These are phyloP conservation scores for Morone chrysops DNA, from an alignment of 2,113 vertebrate species.

Conservation along the genomic window DNA sequence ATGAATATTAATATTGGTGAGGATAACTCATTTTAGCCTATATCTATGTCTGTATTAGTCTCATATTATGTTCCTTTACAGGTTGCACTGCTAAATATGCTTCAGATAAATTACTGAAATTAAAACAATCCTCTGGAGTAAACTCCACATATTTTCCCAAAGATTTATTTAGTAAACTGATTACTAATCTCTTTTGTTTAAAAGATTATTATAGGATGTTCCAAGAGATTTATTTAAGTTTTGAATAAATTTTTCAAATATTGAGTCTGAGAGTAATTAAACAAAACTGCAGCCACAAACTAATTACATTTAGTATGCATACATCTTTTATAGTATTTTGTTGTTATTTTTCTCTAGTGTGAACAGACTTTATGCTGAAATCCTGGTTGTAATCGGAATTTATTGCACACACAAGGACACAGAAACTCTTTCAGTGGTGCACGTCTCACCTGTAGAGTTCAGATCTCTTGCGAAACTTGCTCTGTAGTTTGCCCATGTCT, in stretches of 20 bases:
- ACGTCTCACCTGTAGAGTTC: constrained; percentile 88
- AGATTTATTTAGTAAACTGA: background rate
- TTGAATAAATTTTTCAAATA: too few species aligned
- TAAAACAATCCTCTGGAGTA: background rate
- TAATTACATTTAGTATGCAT: background rate
- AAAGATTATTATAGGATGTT: too few species aligned
- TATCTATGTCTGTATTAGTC: background rate
- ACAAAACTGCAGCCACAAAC: background rate
- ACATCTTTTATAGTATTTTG: background rate
- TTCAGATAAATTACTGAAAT: background rate
- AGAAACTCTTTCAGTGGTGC: background rate
- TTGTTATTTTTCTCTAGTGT: background rate
- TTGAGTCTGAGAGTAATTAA: too few species aligned
- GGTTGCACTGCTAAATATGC: background rate
- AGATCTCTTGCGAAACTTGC: constrained; percentile 88
- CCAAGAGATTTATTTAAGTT: background rate
- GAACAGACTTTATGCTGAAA: background rate
- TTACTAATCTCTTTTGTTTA: too few species aligned
- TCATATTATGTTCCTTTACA: background rate
- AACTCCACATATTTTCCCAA: background rate
- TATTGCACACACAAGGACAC: background rate
- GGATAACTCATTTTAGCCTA: background rate
- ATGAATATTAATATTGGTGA: background rate
- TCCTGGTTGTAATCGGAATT: background rate
- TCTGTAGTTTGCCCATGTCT: constrained; percentile 94